These are phyloP conservation scores for Otolemur garnettii DNA, from an alignment of 2,113 vertebrate genomes.

Conservation along the genomic window DNA sequence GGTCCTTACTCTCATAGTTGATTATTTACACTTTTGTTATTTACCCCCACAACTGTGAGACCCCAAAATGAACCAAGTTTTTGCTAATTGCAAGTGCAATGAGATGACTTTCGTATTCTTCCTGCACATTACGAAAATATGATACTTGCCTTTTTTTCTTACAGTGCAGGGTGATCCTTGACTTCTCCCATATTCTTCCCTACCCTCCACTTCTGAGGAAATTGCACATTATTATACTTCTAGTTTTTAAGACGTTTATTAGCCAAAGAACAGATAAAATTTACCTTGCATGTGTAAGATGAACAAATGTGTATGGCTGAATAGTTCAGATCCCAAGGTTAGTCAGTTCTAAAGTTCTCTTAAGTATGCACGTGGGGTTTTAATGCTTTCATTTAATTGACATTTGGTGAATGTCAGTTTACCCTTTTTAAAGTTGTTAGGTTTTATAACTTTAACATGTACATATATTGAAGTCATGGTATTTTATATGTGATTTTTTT, in stretches of 20 bases:
- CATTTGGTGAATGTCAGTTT: neutral
- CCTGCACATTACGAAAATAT: neutral
- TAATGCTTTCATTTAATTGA: conserved; percentile 17
- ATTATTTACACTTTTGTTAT: conserved; percentile 54
- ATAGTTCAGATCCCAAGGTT: neutral
- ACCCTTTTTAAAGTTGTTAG: neutral
- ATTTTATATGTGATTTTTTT: conserved; percentile 56
- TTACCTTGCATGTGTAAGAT: neutral
- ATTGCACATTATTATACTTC: neutral
- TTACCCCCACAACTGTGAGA: neutral
- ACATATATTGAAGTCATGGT: conserved; percentile 26
- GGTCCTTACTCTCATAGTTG: neutral
- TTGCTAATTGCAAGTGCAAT: conserved; percentile 31
- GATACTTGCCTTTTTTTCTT: neutral
- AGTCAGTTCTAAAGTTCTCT: conserved; percentile 18
- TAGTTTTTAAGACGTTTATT: conserved; percentile 43
- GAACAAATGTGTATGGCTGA: conserved; percentile 15
- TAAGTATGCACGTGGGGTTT: neutral
- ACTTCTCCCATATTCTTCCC: conserved; percentile 22
- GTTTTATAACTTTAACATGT: neutral
- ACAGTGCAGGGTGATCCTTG: neutral
- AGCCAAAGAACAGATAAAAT: conserved; percentile 12
- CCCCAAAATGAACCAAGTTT: neutral
- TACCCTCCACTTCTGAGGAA: conserved; percentile 51
- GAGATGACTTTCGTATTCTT: conserved; percentile 53